phyloP scores from a whole-genome alignment of 1,140 invertebrate species.

The Conus betulinus region DNA sequence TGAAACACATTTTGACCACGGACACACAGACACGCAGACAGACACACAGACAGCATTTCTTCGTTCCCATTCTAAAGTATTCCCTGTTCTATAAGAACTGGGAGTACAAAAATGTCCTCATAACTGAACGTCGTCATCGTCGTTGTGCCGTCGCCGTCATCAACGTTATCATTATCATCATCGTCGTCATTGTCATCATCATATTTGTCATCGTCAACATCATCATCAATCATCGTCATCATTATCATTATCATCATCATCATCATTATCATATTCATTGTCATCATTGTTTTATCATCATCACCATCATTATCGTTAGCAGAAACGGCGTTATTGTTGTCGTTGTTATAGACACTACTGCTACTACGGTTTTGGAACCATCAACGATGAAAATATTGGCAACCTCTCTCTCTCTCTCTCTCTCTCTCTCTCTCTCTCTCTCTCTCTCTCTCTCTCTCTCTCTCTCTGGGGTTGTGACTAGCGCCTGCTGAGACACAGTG shows the following conservation, averaged over 20 bases:
- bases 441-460: neutral
- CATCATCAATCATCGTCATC: neutral
- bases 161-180: too few relatives aligned
- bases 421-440: neutral
- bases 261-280: slow-evolving; percentile 2
- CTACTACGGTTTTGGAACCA: neutral
- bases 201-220: neutral
- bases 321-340: slow-evolving; percentile 29
- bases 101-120: neutral
- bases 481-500: too few relatives aligned
- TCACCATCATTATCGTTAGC: slow-evolving; percentile 30
- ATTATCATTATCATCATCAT: neutral
- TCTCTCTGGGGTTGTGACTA: too few relatives aligned
- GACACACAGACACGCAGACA: too few relatives aligned
- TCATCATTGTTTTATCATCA: neutral
- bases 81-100: too few relatives aligned
- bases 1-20: too few relatives aligned
- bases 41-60: too few relatives aligned
- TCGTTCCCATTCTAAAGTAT: too few relatives aligned
- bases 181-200: too few relatives aligned
- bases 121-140: neutral
- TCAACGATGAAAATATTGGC: neutral
- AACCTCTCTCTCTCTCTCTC: too few relatives aligned
- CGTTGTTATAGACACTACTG: slow-evolving; percentile 4
- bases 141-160: too few relatives aligned